A percentile compares a stretch with the other conserved stretches of the same genome.
phyloP scores from a whole-genome alignment of 2,113 vertebrate species.

The Andinoacara biseriatus region DNA sequence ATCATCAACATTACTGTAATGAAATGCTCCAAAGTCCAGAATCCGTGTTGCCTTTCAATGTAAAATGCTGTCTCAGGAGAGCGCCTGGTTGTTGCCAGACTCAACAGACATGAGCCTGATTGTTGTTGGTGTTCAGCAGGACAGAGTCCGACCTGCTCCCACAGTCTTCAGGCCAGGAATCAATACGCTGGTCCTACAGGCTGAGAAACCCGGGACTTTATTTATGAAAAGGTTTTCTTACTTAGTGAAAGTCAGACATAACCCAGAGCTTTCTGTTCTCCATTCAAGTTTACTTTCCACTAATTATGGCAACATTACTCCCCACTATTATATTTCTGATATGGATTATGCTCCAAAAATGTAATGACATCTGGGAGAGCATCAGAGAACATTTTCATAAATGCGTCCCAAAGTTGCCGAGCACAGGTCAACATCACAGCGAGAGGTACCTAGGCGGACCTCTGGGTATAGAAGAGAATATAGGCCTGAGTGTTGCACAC shows the following conservation, averaged over 20 bases:
- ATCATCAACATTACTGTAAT: slow-evolving; percentile 6
- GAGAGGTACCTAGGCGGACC: slow-evolving; percentile 87
- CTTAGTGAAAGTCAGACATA: neutral
- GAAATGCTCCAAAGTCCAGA: slow-evolving; percentile 45
- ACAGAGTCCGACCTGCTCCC: slow-evolving; percentile 46
- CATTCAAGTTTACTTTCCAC: neutral
- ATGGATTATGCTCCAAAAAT: slow-evolving; percentile 17
- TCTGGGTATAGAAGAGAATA: slow-evolving; percentile 99
- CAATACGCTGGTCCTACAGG: slow-evolving; percentile 49
- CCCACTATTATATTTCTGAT: neutral
- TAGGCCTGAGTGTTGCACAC: slow-evolving; percentile 99
- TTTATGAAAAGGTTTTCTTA: slow-evolving; percentile 60
- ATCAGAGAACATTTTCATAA: slow-evolving; percentile 52
- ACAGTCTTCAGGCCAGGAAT: slow-evolving; percentile 62
- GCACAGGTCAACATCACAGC: slow-evolving; percentile 69
- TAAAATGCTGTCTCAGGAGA: slow-evolving; percentile 58
- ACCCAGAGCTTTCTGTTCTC: neutral
- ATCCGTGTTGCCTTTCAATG: slow-evolving; percentile 49
- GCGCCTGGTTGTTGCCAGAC: slow-evolving; percentile 29
- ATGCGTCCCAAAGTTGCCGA: slow-evolving; percentile 51
- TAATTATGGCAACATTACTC: neutral
- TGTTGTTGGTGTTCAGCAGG: slow-evolving; percentile 55
- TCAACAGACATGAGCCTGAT: slow-evolving; percentile 49
- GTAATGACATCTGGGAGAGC: slow-evolving; percentile 43
- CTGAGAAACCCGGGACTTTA: slow-evolving; percentile 45